phyloP scores from a whole-genome alignment of 2,888 invertebrate species.

The Omphaloscelis lunosa region DNA sequence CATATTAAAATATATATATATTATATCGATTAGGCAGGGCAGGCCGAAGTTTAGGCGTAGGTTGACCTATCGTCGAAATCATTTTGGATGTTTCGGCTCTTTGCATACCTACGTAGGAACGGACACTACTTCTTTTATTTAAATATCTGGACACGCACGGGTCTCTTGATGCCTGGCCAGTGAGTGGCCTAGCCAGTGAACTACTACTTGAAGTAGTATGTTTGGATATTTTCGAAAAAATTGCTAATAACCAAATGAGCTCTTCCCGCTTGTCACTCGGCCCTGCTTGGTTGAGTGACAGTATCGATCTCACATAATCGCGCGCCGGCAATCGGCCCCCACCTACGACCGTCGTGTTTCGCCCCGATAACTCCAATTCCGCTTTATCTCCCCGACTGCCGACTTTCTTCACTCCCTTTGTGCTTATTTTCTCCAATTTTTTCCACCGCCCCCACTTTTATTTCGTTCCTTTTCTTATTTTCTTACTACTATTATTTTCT shows the following conservation, averaged over 20 bases:
- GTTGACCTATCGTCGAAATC: neutral
- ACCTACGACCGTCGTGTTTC: constrained; percentile 83
- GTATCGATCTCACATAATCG: constrained; percentile 89
- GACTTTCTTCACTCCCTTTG: constrained; percentile 89
- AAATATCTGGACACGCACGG: too few species aligned
- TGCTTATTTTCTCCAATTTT: constrained; percentile 90
- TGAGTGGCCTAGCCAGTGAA: too few species aligned
- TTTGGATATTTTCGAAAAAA: neutral
- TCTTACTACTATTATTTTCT: constrained; percentile 89
- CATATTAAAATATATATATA: too few species aligned
- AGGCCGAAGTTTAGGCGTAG: neutral
- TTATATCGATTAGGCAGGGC: too few species aligned
- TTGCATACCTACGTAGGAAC: too few species aligned
- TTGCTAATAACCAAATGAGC: constrained; percentile 8
- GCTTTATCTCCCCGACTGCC: constrained; percentile 88
- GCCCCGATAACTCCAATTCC: constrained; percentile 90
- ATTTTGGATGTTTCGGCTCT: neutral
- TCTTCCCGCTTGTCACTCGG: constrained; percentile 59
- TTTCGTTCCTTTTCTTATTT: constrained; percentile 86
- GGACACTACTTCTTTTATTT: neutral
- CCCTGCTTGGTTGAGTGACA: constrained; percentile 82
- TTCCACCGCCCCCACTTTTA: constrained; percentile 86
- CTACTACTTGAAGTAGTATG: neutral
- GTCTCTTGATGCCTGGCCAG: neutral
- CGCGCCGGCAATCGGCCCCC: constrained; percentile 82